Evolutionary conservation across 37 sponge, comb jelly and placozoan genomes (phyloP), one percentile per base, ranked within the genome.

Genomic region (Ianthella basta): DNA sequence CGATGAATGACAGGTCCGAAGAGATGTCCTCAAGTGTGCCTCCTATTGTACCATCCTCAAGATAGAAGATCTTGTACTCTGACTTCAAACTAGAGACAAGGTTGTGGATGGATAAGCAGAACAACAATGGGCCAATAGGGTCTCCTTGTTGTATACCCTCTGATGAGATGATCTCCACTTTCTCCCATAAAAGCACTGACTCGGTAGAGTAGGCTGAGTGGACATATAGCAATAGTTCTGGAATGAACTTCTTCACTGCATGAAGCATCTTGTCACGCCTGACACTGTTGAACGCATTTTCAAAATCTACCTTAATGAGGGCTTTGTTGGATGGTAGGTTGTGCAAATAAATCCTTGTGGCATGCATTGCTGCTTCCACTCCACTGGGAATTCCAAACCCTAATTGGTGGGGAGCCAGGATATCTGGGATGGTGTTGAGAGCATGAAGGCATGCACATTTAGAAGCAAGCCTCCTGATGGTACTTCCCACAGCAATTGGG

Each of bases 401-500:
- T 14, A 66, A 66, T 66, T 66, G 68, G 29, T 66, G 68, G 15
- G 68, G 68, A 21, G 74, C 59, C 53, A 84, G 74, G 30, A 72
- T 35, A 15, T 37, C 74, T 55, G 68, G 25, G 24, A 72, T 66
- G 68, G 68, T 24, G 25, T 66, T 27, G 25, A 66, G 29, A 24
- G 68, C 68, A 66, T 66, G 68, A 23, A 24, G 68, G 68, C 68
- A 66, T 13, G 68, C 79, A 27, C 38, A 60, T 61, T 88, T 88
- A 50, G 88, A 63, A 20, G 53, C 88, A 40, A 88, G 56, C 12
- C 79, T 36, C 0, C 84, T 68, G 24, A 88, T 66, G 50, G 84
- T 75, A 37, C 73, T 20, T 8, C 88, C 88, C 25, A 88, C 81
- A 32, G 88, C 88, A 54, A 88, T 88, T 21, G 84, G 84, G 29